Base-by-base conservation (phyloP, 1,140 invertebrate species). In the Anagrus nilaparvatae region DNA sequence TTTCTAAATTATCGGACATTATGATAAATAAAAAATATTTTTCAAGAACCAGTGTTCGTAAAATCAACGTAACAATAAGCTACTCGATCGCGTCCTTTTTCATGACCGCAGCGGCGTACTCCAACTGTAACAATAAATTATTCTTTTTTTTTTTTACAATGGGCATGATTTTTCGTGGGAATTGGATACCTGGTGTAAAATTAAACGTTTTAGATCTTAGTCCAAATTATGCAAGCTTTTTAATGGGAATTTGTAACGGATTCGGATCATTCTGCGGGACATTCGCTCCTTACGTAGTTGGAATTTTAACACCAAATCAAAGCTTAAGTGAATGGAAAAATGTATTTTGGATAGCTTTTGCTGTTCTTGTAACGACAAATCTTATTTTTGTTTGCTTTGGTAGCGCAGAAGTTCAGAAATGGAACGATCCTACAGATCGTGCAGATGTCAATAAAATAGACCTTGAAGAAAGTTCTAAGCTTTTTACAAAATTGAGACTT, bases 221-320 rank as follows among this genome's bases (percentile, higher is more conserved):
- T 29, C 79, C 80, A 1, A 82, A 82, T 61, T 81, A 78, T 59
- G 77, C 6, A 84, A 82, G 79, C 32, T 80, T 79, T 2, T 61
- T 87, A n/a, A 89, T 88, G 72, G 87, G 84, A 3, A 71, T 91
- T 28, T 82, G 85, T 1, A 90, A 90, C 58, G 84, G 84, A 2
- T 78, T 87, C 40, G 86, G 84, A 4, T 83, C 84, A 0, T 69
- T 87, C 2, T 79, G 84, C 31, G 87, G 83, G 5, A 86, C 89
- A 37, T 61, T 89, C 3, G 78, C 78, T 16, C 87, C 88, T 0
- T 79, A 78, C 55, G 63, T 89, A n/a, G 81, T 86, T 21, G 84
- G 86, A 37, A 67, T 79, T 5, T 67, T 91, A 43, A 86, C 83
- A 30, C 74, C 75, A 52, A 73, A 84, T 62, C 77, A 79, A 54